Percentiles rank a stretch among this genome's conserved stretches.
phyloP scores from a whole-genome alignment of 2,888 invertebrate genomes.

The Elysia crispata region DNA sequence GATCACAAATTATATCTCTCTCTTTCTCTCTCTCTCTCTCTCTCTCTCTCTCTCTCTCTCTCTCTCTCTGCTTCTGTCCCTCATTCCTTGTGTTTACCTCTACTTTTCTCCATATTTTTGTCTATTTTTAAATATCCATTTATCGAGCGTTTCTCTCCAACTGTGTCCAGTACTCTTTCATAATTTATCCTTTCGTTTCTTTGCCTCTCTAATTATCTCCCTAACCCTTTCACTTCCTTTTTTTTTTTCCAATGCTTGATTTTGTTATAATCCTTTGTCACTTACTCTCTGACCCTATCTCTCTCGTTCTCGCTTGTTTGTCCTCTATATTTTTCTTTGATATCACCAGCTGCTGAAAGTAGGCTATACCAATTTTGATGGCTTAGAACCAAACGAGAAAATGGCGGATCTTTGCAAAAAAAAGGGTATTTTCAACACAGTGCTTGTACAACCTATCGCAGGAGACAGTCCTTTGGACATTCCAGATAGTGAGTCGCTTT shows the following conservation, averaged over 20 bases:
- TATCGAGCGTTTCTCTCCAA: too few relatives aligned
- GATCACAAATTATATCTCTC: too few relatives aligned
- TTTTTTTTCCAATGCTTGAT: neutral
- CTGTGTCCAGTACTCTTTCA: too few relatives aligned
- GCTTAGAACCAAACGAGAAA: neutral
- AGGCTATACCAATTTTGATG: neutral
- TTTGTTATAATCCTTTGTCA: neutral
- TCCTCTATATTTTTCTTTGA: neutral
- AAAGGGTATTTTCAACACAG: neutral
- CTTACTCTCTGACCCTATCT: constrained; percentile 10
- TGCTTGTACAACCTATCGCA: neutral
- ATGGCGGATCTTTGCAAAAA: neutral
- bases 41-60: neutral
- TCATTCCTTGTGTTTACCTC: too few relatives aligned
- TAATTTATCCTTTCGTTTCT: neutral
- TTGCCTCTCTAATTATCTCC: neutral
- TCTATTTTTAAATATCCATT: too few relatives aligned
- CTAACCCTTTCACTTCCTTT: neutral
- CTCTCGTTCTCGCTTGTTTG: neutral
- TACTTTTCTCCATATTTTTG: too few relatives aligned
- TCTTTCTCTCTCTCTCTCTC: constrained; percentile 1
- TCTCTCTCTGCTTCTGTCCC: too few relatives aligned
- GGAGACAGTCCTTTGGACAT: too few relatives aligned
- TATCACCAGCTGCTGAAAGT: neutral
- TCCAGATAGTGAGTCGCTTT: too few relatives aligned